Evolutionary conservation across 2,113 vertebrate genomes (phyloP).

Genomic region (Nipponia nippon): DNA sequence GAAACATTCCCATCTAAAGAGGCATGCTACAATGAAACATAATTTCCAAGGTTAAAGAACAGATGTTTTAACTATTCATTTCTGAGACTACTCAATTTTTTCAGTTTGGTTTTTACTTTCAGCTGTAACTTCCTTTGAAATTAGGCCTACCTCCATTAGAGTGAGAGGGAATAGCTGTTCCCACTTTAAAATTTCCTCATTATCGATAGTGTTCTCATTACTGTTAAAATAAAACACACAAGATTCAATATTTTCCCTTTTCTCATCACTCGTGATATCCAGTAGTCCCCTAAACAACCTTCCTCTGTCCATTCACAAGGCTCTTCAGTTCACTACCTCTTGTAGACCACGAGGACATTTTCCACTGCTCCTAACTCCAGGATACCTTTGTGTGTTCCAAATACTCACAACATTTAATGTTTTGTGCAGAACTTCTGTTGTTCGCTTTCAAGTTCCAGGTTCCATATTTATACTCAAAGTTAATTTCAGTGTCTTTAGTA

Average conservation of each 20-base stretch:
- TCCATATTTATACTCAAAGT: not conserved
- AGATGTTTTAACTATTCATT: not conserved
- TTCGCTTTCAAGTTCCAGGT: not conserved
- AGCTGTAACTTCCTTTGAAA: not conserved
- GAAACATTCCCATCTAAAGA: not conserved
- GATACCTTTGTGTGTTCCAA: accelerated
- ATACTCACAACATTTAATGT: not conserved
- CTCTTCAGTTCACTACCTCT: not conserved
- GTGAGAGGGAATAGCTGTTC: not conserved
- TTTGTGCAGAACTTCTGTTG: not conserved
- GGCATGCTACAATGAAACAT: not conserved
- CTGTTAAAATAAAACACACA: not conserved
- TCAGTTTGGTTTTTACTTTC: not conserved
- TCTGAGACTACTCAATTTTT: not conserved
- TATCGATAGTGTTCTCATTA: not conserved
- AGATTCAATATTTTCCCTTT: not conserved
- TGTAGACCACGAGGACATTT: not conserved
- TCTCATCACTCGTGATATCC: not conserved
- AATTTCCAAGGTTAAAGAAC: not conserved
- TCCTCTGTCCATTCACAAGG: not conserved
- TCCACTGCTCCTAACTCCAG: not conserved
- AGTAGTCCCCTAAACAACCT: not conserved
- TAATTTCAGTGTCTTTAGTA: not conserved
- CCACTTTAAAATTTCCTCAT: not conserved
- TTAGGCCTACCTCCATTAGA: not conserved